Evolutionary conservation across 1,140 invertebrate genomes (phyloP).

Genomic region (Drosophila orena): DNA sequence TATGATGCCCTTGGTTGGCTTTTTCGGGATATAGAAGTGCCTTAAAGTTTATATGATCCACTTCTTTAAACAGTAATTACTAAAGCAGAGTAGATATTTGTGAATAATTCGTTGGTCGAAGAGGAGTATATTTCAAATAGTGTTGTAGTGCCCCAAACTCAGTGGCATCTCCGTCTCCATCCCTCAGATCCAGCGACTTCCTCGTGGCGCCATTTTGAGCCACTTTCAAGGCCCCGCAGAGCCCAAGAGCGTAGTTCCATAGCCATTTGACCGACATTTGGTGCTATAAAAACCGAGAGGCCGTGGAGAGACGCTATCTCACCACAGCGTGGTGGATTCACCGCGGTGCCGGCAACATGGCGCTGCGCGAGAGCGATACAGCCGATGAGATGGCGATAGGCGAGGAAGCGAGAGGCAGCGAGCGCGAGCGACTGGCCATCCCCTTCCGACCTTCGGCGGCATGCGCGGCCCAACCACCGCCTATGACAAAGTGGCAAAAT

Average conservation of each 20-base stretch:
- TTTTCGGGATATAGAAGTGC: too few relatives aligned
- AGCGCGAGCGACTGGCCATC: slow-evolving; percentile 7
- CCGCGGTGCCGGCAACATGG: slow-evolving; percentile 58
- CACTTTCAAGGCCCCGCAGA: not conserved
- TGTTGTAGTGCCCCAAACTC: too few relatives aligned
- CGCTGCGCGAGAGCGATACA: slow-evolving; percentile 53
- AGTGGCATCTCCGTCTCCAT: not conserved
- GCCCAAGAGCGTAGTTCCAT: not conserved
- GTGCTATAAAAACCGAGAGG: slow-evolving; percentile 29
- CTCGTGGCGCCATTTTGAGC: slow-evolving; percentile 2
- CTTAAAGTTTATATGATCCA: too few relatives aligned
- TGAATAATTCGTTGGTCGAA: too few relatives aligned
- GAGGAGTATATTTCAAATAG: too few relatives aligned
- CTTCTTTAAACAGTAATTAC: too few relatives aligned
- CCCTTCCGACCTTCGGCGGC: slow-evolving; percentile 12
- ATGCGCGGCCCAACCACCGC: slow-evolving; percentile 21
- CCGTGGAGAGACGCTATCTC: not conserved
- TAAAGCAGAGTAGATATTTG: too few relatives aligned
- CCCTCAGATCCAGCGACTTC: not conserved
- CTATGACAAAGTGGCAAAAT: slow-evolving; percentile 74
- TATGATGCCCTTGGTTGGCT: too few relatives aligned
- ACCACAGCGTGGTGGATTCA: slow-evolving; percentile 23
- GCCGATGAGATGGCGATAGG: slow-evolving; percentile 17
- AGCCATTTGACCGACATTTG: slow-evolving; percentile 53
- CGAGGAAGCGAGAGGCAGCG: not conserved